Evolutionary conservation across 1,140 invertebrate genomes (phyloP).

Genomic region (Sinonovacula constricta): DNA sequence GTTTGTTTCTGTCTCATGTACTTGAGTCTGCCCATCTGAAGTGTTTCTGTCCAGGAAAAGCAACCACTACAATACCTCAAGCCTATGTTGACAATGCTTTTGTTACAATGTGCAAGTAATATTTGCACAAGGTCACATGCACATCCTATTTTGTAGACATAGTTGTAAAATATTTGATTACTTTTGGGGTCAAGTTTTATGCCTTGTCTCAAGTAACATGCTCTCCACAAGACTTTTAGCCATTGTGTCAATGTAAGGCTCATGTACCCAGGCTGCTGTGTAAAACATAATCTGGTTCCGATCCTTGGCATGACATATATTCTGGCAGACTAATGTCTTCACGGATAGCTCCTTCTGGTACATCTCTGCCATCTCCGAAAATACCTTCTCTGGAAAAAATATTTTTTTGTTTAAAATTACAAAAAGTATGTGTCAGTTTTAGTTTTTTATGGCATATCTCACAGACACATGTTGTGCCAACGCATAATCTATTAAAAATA

Average conservation of each 20-base stretch:
- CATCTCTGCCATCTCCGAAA: constrained; percentile 45
- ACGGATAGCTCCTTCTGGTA: constrained; percentile 56
- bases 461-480: background rate
- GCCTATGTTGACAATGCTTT: too few relatives aligned
- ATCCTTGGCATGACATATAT: constrained; percentile 55
- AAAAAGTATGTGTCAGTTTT: too few relatives aligned
- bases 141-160: too few relatives aligned
- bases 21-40: too few relatives aligned
- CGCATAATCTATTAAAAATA: background rate
- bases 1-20: too few relatives aligned
- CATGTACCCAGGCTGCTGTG: constrained; percentile 59
- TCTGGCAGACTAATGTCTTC: constrained; percentile 50
- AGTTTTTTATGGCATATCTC: too few relatives aligned
- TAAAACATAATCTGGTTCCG: constrained; percentile 60
- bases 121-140: too few relatives aligned
- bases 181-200: constrained; percentile 49
- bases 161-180: too few relatives aligned
- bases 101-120: too few relatives aligned
- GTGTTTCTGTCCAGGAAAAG: too few relatives aligned
- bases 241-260: constrained; percentile 58
- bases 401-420: too few relatives aligned
- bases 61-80: too few relatives aligned
- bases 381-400: constrained; percentile 52
- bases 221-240: constrained; percentile 48
- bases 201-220: constrained; percentile 57